Percentiles rank a stretch among this genome's conserved stretches.
Conservation (phyloP, 37 sponge, comb jelly and placozoan species). For the Spongia lamella region DNA sequence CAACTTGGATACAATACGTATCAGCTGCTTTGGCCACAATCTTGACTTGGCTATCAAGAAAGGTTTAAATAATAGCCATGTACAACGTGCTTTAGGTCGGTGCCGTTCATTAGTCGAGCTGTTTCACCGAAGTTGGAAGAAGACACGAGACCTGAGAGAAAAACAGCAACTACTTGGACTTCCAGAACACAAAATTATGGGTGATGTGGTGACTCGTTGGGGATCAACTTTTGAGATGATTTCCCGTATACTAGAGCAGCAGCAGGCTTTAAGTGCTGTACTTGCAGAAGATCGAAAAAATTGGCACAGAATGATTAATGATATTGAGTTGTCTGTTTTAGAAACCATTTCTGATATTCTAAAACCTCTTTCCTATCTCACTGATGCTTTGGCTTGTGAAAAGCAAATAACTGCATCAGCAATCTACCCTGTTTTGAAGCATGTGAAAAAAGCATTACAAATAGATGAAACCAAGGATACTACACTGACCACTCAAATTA, state of each 20-base stretch:
- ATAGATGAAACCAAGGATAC: neutral
- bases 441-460: conserved; percentile 25
- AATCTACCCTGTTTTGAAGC: conserved; percentile 14
- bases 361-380: conserved; percentile 31
- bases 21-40: conserved; percentile 44
- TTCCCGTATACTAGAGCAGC: conserved; percentile 38
- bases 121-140: conserved; percentile 42
- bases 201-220: conserved; percentile 22
- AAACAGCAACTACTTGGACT: conserved; percentile 35
- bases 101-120: conserved; percentile 36
- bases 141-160: conserved; percentile 24
- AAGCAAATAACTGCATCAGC: conserved; percentile 41
- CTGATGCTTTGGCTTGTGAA: conserved; percentile 45
- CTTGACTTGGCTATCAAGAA: conserved; percentile 40
- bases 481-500: conserved; percentile 13
- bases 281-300: conserved; percentile 44
- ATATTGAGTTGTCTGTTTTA: conserved; percentile 33
- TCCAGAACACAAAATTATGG: conserved; percentile 31
- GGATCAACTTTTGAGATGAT: conserved; percentile 42
- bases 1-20: conserved; percentile 12
- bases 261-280: conserved; percentile 43
- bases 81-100: conserved; percentile 19
- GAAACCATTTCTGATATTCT: conserved; percentile 39
- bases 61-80: conserved; percentile 9
- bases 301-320: conserved; percentile 26